A percentile compares a stretch with the other conserved stretches of the same genome.
Conservation (phyloP, 2,888 invertebrate genomes). For the Steinernema hermaphroditum region DNA sequence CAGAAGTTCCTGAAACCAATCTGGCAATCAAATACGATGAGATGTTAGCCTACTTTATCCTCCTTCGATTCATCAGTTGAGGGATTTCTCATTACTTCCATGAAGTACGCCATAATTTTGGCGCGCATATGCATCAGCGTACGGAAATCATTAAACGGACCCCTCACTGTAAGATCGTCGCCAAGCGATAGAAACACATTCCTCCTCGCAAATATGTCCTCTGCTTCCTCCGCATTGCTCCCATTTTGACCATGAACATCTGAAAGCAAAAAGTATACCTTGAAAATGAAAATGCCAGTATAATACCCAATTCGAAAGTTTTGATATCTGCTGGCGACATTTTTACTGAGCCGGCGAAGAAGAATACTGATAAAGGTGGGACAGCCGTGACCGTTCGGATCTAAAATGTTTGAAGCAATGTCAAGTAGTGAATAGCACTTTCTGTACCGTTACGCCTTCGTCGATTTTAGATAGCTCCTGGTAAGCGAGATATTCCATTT, state of each 20-base stretch:
- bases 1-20: neutral
- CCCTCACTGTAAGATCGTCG: conserved; percentile 45
- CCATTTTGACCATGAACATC: neutral
- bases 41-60: conserved; percentile 32
- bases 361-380: conserved; percentile 79
- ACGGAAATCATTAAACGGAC: conserved; percentile 44
- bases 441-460: conserved; percentile 55
- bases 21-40: neutral
- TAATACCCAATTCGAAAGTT: conserved; percentile 48
- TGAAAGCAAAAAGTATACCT: neutral
- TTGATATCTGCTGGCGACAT: conserved; percentile 42
- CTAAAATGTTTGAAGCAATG: conserved; percentile 66
- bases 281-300: conserved; percentile 24
- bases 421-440: conserved; percentile 8
- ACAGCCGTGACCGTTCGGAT: conserved; percentile 81
- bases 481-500: conserved; percentile 56
- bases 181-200: conserved; percentile 38
- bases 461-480: conserved; percentile 61
- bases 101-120: conserved; percentile 60
- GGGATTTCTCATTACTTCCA: conserved; percentile 49
- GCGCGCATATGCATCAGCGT: conserved; percentile 53
- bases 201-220: conserved; percentile 7
- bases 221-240: conserved; percentile 9
- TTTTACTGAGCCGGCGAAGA: conserved; percentile 76
- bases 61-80: neutral